Evolutionary conservation across 2,888 invertebrate species (phyloP).

Genomic region (Eristalis pertinax): DNA sequence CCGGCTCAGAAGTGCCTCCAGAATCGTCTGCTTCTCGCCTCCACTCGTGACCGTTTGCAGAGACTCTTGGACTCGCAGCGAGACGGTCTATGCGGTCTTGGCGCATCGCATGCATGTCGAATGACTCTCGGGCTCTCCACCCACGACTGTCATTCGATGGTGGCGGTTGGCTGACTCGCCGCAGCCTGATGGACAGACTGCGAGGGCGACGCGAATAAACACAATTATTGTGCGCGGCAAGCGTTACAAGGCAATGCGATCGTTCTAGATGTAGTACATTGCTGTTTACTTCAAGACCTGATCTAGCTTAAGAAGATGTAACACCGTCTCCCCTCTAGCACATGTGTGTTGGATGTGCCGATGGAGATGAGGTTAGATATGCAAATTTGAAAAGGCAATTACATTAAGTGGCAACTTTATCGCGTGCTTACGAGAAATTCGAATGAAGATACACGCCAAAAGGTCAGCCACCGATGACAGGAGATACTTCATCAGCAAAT

Average conservation of each 20-base stretch:
- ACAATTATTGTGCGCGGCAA: conserved; percentile 7
- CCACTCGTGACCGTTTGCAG: neutral
- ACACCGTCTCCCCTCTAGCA: neutral
- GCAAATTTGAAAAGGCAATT: conserved; percentile 45
- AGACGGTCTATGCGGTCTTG: too few species aligned
- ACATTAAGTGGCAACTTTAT: conserved; percentile 46
- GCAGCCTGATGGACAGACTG: conserved; percentile 1
- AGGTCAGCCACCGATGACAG: conserved; percentile 33
- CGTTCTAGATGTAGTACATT: conserved; percentile 39
- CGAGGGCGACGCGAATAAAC: neutral
- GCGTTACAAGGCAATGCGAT: conserved; percentile 33
- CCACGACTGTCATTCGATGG: conserved; percentile 8
- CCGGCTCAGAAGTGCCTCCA: conserved; percentile 42
- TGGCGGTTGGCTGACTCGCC: conserved; percentile 10
- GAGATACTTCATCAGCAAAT: conserved; percentile 4
- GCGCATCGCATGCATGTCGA: conserved; percentile 5
- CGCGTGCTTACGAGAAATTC: neutral
- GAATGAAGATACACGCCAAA: conserved; percentile 13
- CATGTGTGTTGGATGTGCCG: too few species aligned
- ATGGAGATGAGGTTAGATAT: conserved; percentile 13
- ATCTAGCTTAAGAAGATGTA: neutral
- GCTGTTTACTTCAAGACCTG: neutral
- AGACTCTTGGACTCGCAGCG: too few species aligned
- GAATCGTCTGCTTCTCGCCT: neutral
- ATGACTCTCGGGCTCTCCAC: conserved; percentile 39